phyloP scores from a whole-genome alignment of 2,113 vertebrate species.

The Sinocyclocheilus rhinocerous region DNA sequence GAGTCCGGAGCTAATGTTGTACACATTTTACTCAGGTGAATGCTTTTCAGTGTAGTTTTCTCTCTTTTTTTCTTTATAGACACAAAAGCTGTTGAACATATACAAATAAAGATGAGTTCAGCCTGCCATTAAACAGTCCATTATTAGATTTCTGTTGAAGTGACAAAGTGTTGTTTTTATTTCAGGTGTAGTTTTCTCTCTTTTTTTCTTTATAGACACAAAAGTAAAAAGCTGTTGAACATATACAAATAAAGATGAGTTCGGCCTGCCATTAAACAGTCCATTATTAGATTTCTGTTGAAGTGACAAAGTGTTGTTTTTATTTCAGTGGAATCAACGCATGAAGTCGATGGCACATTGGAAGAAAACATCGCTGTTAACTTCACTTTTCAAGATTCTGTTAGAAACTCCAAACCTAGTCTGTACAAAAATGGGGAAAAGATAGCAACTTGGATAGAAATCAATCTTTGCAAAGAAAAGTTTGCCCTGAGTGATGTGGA shows the following conservation, averaged over 20 bases:
- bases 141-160: not conserved
- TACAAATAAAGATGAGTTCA: too few relatives aligned
- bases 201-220: not conserved
- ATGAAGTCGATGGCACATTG: not conserved
- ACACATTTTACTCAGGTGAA: not conserved
- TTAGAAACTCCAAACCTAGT: not conserved
- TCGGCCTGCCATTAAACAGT: too few relatives aligned
- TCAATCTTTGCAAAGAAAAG: not conserved
- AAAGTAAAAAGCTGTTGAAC: too few relatives aligned
- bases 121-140: too few relatives aligned
- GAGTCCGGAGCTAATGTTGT: too few relatives aligned
- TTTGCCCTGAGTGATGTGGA: not conserved
- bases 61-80: not conserved
- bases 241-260: too few relatives aligned
- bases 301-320: not conserved
- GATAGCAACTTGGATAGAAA: not conserved
- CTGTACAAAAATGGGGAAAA: conserved; percentile 29
- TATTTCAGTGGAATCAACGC: conserved; percentile 23
- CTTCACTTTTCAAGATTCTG: conserved; percentile 37
- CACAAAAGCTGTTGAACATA: not conserved
- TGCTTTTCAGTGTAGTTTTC: not conserved
- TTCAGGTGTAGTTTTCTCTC: too few relatives aligned
- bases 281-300: not conserved
- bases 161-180: not conserved
- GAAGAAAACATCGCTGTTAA: not conserved